These are phyloP conservation scores for Drosophila mercatorum DNA, from an alignment of 2,888 invertebrate species.

Conservation along the genomic window DNA sequence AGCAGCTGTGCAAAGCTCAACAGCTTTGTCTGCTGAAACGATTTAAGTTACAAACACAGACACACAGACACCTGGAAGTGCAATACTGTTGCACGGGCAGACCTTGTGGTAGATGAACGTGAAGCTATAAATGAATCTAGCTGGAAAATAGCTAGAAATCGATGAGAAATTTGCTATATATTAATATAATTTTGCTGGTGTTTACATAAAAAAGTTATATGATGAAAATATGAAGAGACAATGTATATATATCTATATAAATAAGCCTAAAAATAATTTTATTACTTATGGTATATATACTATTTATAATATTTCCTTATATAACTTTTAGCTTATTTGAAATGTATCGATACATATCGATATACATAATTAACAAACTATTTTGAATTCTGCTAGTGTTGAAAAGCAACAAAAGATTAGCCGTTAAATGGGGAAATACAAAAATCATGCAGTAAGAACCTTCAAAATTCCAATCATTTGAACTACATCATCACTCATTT, in stretches of 20 bases:
- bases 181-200: too few species aligned
- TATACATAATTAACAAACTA: not conserved
- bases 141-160: not conserved
- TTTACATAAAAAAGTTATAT: too few species aligned
- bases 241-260: too few species aligned
- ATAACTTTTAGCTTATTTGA: too few species aligned
- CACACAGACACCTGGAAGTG: not conserved
- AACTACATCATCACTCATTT: too few species aligned
- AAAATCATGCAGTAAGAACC: not conserved
- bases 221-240: too few species aligned
- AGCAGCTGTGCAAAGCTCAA: conserved; percentile 16
- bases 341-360: not conserved
- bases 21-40: not conserved
- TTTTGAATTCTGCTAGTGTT: not conserved
- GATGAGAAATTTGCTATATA: not conserved
- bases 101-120: not conserved
- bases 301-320: too few species aligned
- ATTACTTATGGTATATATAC: too few species aligned
- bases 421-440: conserved; percentile 4
- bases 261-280: too few species aligned
- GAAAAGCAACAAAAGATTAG: not conserved
- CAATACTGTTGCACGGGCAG: not conserved
- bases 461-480: not conserved
- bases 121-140: too few species aligned
- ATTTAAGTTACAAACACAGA: not conserved